Evolutionary conservation across 2,797 vertebrate genomes (phyloP), one percentile per base, ranked within the genome.

Genomic region (Rallus crepitans): DNA sequence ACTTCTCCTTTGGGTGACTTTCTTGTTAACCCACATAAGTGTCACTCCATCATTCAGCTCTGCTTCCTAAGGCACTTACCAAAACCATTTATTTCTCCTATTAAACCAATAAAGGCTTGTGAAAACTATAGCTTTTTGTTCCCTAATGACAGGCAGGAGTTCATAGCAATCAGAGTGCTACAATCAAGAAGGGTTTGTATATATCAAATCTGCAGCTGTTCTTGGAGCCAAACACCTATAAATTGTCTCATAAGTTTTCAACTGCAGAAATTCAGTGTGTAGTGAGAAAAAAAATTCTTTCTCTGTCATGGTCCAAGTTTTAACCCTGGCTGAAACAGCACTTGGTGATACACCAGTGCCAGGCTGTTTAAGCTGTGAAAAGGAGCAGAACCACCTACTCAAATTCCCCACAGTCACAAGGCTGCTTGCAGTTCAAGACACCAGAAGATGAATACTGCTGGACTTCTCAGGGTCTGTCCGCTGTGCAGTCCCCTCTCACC

Each of bases 51-150:
- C 85, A 73, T 75, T 88, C 85, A 86, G 35, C 39, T 76, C 69
- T 68, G 18, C 63, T 92, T 94, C 76, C 70, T 76, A 52, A 94
- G 82, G 66, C 87, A 80, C 16, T 27, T 59, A 80, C 18, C 25
- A 59, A 88, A 70, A 9, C 27, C 33, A 19, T 90, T 78, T 61
- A 30, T 94, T 88, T 91, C 55, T 72, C 72, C 79, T 64, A 69
- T 83, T 88, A 83, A 66, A 69, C 87, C 69, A 83, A 75, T 60
- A 81, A 63, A 78, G 55, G 69, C 35, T 39, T 75, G 31, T 76
- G 55, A 93, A 91, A 92, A 72, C 21, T 52, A 19, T 55, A 63
- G 18, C 6, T 63, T 86, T 85, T 93, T 93, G 6, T 65, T 90
- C 79, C 47, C 72, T 76, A 55, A 50, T 68, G 79, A 63, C 5